A percentile compares a stretch with the other conserved stretches of the same genome.
Evolutionary conservation across 2,797 vertebrate genomes (phyloP).

Genomic region (Bovichtus variegatus): DNA sequence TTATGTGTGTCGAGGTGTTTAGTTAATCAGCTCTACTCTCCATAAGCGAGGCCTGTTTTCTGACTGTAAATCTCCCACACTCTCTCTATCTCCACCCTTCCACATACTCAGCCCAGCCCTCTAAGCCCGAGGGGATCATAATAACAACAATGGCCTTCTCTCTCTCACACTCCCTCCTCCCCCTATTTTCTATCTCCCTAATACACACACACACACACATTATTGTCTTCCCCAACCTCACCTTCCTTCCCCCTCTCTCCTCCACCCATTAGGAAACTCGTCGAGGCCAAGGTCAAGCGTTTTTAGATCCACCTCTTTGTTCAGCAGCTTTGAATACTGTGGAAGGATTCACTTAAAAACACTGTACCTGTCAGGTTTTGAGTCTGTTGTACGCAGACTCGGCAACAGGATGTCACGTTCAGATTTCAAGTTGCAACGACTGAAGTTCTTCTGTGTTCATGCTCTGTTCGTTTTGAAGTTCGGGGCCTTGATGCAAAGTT

Average conservation of each 20-base stretch:
- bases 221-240: conserved; percentile 71
- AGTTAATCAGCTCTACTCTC: conserved; percentile 63
- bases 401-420: conserved; percentile 23
- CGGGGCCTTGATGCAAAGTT: conserved; percentile 21
- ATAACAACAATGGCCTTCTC: conserved; percentile 76
- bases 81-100: conserved; percentile 33
- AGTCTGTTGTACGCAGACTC: conserved; percentile 1
- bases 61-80: conserved; percentile 67
- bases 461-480: conserved; percentile 21
- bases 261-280: conserved; percentile 51
- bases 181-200: conserved; percentile 39
- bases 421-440: conserved; percentile 8
- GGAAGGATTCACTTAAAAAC: conserved; percentile 20
- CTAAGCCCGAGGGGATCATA: conserved; percentile 58
- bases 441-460: background rate
- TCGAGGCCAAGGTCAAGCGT: conserved; percentile 60
- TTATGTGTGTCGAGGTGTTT: conserved; percentile 35
- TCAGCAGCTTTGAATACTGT: conserved; percentile 30
- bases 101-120: conserved; percentile 48
- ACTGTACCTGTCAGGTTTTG: conserved; percentile 13
- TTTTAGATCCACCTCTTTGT: conserved; percentile 51
- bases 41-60: conserved; percentile 54
- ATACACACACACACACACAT: conserved; percentile 69
- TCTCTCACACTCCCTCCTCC: conserved; percentile 26
- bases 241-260: conserved; percentile 14